Conservation (phyloP, 2,797 vertebrate genomes). For the Gymnodraco acuticeps region DNA sequence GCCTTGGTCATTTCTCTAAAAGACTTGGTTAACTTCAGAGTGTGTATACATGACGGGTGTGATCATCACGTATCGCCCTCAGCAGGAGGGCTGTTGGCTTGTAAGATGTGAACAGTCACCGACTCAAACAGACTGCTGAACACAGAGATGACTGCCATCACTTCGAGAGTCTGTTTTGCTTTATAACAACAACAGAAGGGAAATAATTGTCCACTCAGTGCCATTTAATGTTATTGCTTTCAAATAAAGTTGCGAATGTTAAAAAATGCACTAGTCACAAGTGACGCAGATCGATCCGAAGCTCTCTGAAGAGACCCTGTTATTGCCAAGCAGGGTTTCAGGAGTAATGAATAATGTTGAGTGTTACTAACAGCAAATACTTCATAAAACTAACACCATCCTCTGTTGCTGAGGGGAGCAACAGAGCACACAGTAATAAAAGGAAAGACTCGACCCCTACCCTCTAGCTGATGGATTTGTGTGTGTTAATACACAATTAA, state of each 20-base stretch:
- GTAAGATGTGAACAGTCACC: conserved; percentile 32
- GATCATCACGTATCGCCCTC: conserved; percentile 46
- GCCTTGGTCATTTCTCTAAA: conserved; percentile 59
- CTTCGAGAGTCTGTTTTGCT: conserved; percentile 8
- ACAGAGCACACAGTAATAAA: conserved; percentile 74
- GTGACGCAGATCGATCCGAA: conserved; percentile 40
- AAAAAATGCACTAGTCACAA: conserved; percentile 36
- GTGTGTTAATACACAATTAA: conserved; percentile 35
- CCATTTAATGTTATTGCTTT: conserved; percentile 36
- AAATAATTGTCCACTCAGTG: conserved; percentile 31
- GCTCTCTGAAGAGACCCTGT: conserved; percentile 49
- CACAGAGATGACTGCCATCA: conserved; percentile 18
- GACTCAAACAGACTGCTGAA: conserved; percentile 22
- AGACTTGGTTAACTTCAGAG: conserved; percentile 59
- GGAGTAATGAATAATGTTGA: conserved; percentile 68
- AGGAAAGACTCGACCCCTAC: conserved; percentile 41
- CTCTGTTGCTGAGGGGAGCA: conserved; percentile 68
- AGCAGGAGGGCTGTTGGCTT: conserved; percentile 40
- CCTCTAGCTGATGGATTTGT: conserved; percentile 53
- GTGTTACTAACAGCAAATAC: conserved; percentile 74
- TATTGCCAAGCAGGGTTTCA: conserved; percentile 65
- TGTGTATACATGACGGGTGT: conserved; percentile 49
- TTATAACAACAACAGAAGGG: conserved; percentile 12
- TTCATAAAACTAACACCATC: conserved; percentile 75
- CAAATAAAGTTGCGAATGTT: conserved; percentile 57